Base-by-base conservation (phyloP, 2,113 vertebrate species). In the Sebastes schlegelii region DNA sequence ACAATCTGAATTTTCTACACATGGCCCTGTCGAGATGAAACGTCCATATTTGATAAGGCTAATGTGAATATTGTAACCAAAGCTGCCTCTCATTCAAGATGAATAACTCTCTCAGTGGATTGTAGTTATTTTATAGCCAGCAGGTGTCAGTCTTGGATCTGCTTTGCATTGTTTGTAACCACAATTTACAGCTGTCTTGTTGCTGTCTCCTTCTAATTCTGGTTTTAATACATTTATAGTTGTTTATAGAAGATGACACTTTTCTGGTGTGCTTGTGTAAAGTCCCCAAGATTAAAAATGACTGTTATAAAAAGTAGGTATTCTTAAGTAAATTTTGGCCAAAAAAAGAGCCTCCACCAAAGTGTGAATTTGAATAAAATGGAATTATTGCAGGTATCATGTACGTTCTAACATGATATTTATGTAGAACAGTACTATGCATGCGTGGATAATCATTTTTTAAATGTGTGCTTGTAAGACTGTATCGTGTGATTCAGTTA, bases 381-480 rank as follows among this genome's bases (percentile, higher is more conserved):
- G 8, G 16, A 19, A 70, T 55, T 40, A 63, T 17, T 57, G 8
- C 5, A 54, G 46, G 68, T 68, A 42, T 69, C 52, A 2, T 19
- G 21, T 43, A 49, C 4, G 42, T 42, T 71, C 69, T 9, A 65
- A 51, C 21, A 21, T 21, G 52, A 19, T 66, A 6, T 49, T 54
- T 21, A 69, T 70, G 42, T 74, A 26, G 26, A 26, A 55, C 16
- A 54, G 10, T 21, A 46, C n/a, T 71, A 40, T 40, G 42, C 58
- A 80, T 62, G 82, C 9, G 4, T 48, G 4, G 72, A 77, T 66
- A 76, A 74, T 86, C 23, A 0, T 42, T 46, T 61, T 63, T 62
- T 34, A 6, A 12, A 5, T 6, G 23, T 45, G 1, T 48, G 17
- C 14, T 51, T 54, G 23, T 7, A 76, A 46, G 34, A 57, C 5